Conservation (phyloP, 2,113 vertebrate species). For the Geothlypis trichas region DNA sequence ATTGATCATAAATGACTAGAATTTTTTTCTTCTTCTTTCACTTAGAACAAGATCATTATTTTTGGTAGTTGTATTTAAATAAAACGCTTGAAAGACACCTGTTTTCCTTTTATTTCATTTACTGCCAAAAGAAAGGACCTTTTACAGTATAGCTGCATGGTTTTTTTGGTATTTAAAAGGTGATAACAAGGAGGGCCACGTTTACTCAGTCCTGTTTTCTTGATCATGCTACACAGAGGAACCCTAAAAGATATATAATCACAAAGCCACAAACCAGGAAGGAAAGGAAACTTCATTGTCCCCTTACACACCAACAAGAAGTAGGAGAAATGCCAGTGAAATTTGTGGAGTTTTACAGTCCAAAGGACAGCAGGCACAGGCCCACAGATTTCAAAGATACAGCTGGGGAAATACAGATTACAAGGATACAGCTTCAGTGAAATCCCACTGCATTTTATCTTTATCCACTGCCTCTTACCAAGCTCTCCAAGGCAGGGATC, state of each 20-base stretch:
- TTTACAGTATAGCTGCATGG: not conserved
- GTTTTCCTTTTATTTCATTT: not conserved
- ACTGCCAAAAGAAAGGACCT: not conserved
- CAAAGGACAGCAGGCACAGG: not conserved
- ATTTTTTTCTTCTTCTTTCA: not conserved
- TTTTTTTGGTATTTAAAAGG: not conserved
- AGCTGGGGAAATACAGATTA: not conserved
- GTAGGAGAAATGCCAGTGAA: not conserved
- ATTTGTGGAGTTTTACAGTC: not conserved
- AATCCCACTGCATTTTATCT: not conserved
- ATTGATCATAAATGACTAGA: slow-evolving; percentile 59
- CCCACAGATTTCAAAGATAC: not conserved
- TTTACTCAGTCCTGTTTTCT: not conserved
- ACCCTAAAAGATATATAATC: not conserved
- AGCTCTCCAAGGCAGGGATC: not conserved
- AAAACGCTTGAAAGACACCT: not conserved
- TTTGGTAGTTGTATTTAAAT: slow-evolving; percentile 1
- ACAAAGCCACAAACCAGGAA: not conserved
- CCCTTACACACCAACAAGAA: not conserved
- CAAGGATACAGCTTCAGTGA: not conserved
- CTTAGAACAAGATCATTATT: slow-evolving; percentile 26
- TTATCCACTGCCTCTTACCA: not conserved
- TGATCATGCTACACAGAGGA: not conserved
- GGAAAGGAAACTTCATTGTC: not conserved
- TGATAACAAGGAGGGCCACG: not conserved